Evolutionary conservation across 2,797 vertebrate genomes (phyloP), one percentile per base, ranked within the genome.

Genomic region (Antennarius maculatus): DNA sequence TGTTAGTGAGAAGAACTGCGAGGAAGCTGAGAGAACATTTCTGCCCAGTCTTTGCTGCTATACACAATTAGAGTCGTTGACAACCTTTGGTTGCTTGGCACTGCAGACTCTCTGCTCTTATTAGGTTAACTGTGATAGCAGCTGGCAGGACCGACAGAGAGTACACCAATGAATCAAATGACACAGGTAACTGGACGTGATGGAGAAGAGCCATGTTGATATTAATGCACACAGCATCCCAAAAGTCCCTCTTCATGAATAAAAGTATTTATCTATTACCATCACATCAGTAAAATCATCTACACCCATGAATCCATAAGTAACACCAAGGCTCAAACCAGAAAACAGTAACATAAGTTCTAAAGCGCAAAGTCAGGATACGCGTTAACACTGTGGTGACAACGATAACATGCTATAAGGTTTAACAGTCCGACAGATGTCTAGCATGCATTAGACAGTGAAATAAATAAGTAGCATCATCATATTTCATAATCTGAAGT

Each of bases 111-210:
- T 54, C 12, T 1, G 23, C 28, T 57, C 50, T 60, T 63, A 27
- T 29, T 57, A 18, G 37, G 29, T 61, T 63, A 83, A 80, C 49
- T 53, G 13, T 48, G 51, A 47, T 54, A 43, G 54, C 39, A 66
- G 65, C 17, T 29, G 43, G 10, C 18, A 34, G 28, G 10, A 15
- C 15, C 29, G 50, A 56, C 4, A 56, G 2, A 29, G 5, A 46
- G 15, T 2, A 6, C 1, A 54, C 23, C 3, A 45, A 60, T 34
- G 31, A 65, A 64, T n/a, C 57, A 61, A 5, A 62, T 1, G 3
- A 57, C 18, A 57, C 18, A 11, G 3, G 37, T 12, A 11, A 56
- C 74, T 13, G 6, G 18, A 29, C 12, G 17, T 9, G 28, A 29
- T 17, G 16, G 45, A 59, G 69, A 56, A 56, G 18, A 9, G 16